Percentiles rank a stretch among this genome's conserved stretches.
Evolutionary conservation across 2,113 vertebrate species (phyloP).

Genomic region (Percopsis transmontana): DNA sequence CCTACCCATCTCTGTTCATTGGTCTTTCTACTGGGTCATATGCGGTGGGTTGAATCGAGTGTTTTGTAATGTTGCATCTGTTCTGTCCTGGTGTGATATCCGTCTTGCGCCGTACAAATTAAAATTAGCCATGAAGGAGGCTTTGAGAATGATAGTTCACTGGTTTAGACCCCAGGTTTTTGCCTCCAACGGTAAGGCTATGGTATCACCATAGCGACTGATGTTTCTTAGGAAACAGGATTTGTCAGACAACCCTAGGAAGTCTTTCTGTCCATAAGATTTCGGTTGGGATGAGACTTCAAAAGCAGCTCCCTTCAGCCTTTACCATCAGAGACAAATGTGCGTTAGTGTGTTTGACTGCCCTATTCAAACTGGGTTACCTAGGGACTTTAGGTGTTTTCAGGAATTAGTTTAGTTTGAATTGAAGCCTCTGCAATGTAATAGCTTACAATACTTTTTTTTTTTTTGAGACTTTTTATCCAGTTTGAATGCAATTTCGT

Average conservation of each 20-base stretch:
- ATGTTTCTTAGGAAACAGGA: constrained; percentile 15
- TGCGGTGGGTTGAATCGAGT: no score
- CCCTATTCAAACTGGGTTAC: no score
- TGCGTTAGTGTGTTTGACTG: not conserved
- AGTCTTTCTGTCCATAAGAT: not conserved
- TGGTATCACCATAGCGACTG: constrained; percentile 22
- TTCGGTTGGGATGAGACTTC: constrained; percentile 1
- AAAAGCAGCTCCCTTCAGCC: constrained; percentile 16
- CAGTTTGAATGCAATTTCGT: no score
- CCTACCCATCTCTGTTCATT: not conserved
- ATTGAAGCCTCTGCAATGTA: no score
- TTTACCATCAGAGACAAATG: not conserved
- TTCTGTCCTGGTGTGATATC: no score
- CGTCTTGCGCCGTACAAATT: constrained; percentile 24
- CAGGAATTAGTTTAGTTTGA: no score
- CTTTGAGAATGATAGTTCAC: not conserved
- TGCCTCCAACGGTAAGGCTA: not conserved
- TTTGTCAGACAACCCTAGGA: no score
- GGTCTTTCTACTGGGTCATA: not conserved
- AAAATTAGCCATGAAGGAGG: not conserved
- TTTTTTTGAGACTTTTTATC: no score
- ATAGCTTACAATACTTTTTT: no score
- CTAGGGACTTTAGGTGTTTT: no score
- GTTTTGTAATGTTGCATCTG: no score
- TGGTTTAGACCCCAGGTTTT: not conserved